Percentiles rank a stretch among this genome's conserved stretches.
phyloP scores from a whole-genome alignment of 2,888 invertebrate genomes.

The Portevinia maculata region DNA sequence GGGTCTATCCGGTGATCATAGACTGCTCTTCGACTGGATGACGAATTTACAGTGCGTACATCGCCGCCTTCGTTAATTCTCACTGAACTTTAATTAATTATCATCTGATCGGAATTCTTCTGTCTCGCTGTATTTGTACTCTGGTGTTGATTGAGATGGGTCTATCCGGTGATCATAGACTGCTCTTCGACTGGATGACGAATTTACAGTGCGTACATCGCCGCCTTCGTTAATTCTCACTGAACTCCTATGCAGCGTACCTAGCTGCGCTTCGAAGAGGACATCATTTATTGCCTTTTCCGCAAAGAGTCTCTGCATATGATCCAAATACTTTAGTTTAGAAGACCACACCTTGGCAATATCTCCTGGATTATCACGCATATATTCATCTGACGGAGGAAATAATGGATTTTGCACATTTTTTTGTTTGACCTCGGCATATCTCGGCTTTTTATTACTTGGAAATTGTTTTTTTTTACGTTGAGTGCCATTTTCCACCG shows the following conservation, averaged over 20 bases:
- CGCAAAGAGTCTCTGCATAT: conserved; percentile 80
- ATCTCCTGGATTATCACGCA: conserved; percentile 33
- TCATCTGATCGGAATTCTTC: conserved; percentile 34
- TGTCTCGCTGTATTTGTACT: conserved; percentile 62
- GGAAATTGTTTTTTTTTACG: too few relatives aligned
- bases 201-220: neutral
- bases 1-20: conserved; percentile 28
- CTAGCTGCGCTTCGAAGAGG: conserved; percentile 80
- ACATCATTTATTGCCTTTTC: conserved; percentile 81
- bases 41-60: neutral
- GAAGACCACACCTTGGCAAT: conserved; percentile 80
- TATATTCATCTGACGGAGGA: conserved; percentile 2
- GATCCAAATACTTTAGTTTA: conserved; percentile 79
- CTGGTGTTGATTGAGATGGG: conserved; percentile 49
- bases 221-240: conserved; percentile 78
- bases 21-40: neutral
- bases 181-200: conserved; percentile 6
- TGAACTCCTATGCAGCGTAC: conserved; percentile 80
- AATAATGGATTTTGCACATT: neutral
- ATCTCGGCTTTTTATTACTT: conserved; percentile 29
- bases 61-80: conserved; percentile 77
- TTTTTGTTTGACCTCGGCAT: conserved; percentile 25
- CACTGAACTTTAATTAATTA: conserved; percentile 80
- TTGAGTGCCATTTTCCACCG: conserved; percentile 27
- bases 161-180: conserved; percentile 16